A percentile compares a stretch with the other conserved stretches of the same genome.
These are phyloP conservation scores for Empis stercorea DNA, from an alignment of 2,888 invertebrate species.

Conservation along the genomic window DNA sequence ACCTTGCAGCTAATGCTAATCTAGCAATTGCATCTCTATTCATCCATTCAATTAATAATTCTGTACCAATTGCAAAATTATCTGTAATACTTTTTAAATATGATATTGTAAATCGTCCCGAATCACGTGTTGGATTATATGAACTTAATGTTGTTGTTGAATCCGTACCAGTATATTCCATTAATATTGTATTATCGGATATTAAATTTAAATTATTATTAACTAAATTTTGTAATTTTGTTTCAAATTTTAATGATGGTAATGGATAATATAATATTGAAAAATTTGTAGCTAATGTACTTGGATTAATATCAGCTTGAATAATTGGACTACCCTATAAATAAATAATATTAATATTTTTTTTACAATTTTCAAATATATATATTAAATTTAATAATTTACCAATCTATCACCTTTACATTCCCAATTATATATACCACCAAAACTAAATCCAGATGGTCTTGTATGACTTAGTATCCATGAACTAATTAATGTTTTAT, in stretches of 20 bases:
- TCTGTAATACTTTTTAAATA: constrained; percentile 27
- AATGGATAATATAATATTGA: constrained; percentile 27
- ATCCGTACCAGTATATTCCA: constrained; percentile 22
- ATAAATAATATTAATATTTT: background rate
- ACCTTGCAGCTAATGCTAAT: constrained; percentile 25
- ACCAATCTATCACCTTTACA: constrained; percentile 26
- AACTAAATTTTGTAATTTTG: constrained; percentile 22
- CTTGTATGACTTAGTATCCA: constrained; percentile 31
- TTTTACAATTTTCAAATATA: background rate
- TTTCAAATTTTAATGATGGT: constrained; percentile 17
- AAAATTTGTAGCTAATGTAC: constrained; percentile 29
- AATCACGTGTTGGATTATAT: constrained; percentile 24
- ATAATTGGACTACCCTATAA: constrained; percentile 30
- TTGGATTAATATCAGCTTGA: constrained; percentile 32
- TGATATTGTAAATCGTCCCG: constrained; percentile 28
- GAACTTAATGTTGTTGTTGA: constrained; percentile 27
- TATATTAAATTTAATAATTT: constrained; percentile 5
- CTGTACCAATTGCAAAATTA: constrained; percentile 27
- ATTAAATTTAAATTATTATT: constrained; percentile 12
- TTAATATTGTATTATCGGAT: constrained; percentile 21
- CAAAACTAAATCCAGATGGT: constrained; percentile 32
- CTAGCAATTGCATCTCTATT: constrained; percentile 18
- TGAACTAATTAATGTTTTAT: constrained; percentile 24
- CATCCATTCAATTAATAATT: constrained; percentile 30
- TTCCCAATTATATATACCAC: constrained; percentile 27